phyloP scores from a whole-genome alignment of 2,888 invertebrate genomes.

The Pammene fasciana region DNA sequence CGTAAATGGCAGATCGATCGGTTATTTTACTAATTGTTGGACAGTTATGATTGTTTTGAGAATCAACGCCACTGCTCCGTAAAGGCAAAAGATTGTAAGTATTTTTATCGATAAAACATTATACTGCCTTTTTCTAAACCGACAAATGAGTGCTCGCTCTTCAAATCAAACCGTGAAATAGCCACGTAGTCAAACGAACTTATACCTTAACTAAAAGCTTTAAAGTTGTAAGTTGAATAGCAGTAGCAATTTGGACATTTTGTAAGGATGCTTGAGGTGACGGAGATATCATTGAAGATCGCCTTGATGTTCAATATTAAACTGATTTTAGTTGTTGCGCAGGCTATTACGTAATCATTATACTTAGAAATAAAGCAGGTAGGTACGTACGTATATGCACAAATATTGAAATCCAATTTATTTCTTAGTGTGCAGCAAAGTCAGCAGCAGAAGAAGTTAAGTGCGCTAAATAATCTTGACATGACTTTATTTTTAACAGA shows the following conservation, averaged over 20 bases:
- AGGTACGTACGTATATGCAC: background rate
- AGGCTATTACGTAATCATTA: too few species aligned
- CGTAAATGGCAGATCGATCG: conserved; percentile 50
- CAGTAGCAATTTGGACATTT: background rate
- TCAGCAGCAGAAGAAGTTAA: too few species aligned
- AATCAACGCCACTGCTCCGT: background rate
- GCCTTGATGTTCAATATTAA: too few species aligned
- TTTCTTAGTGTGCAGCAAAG: background rate
- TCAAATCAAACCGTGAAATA: conserved; percentile 3
- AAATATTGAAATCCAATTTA: background rate
- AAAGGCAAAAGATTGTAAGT: conserved; percentile 4
- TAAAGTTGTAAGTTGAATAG: conserved; percentile 4
- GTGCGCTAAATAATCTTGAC: too few species aligned
- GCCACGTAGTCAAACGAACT: background rate
- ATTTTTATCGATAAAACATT: background rate
- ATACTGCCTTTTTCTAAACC: background rate
- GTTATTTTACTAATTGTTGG: conserved; percentile 53
- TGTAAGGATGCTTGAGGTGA: conserved; percentile 17
- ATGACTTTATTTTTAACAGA: too few species aligned
- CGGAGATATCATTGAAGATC: background rate
- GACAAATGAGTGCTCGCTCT: background rate
- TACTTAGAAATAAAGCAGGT: too few species aligned
- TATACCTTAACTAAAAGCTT: background rate
- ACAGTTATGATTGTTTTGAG: conserved; percentile 49
- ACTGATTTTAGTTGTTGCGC: too few species aligned